These are phyloP conservation scores for Schizaphis graminum DNA, from an alignment of 2,888 invertebrate species.

Conservation along the genomic window DNA sequence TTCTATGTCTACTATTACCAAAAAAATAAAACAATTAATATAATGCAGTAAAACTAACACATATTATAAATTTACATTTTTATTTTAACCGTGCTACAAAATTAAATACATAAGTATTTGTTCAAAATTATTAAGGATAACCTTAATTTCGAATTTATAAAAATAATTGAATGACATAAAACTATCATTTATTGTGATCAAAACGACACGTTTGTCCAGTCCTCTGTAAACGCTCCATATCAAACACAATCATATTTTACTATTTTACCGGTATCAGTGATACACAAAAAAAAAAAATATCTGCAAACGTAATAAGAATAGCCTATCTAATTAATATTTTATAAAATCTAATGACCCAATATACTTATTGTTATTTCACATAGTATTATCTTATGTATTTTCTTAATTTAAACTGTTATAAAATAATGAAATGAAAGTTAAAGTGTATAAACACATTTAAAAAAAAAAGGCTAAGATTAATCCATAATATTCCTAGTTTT, in stretches of 20 bases:
- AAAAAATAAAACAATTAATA: neutral
- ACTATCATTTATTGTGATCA: neutral
- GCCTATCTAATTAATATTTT: neutral
- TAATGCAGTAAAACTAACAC: neutral
- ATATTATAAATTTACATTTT: neutral
- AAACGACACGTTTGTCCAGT: neutral
- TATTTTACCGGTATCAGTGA: neutral
- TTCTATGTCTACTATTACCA: neutral
- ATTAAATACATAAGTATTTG: neutral
- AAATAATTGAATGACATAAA: neutral
- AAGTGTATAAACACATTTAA: neutral
- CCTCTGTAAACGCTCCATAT: neutral
- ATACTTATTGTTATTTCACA: neutral
- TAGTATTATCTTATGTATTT: neutral
- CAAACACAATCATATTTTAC: neutral
- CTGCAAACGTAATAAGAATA: neutral
- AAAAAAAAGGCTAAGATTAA: neutral
- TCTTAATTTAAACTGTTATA: neutral
- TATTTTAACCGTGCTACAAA: neutral
- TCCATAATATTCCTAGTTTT: neutral
- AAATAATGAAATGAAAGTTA: neutral
- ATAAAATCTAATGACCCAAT: neutral
- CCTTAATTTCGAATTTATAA: neutral
- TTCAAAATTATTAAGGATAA: too few species aligned
- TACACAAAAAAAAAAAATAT: neutral